Evolutionary conservation across 1,140 invertebrate genomes (phyloP), one percentile per base, ranked within the genome.

Genomic region (Harpegnathos saltator): DNA sequence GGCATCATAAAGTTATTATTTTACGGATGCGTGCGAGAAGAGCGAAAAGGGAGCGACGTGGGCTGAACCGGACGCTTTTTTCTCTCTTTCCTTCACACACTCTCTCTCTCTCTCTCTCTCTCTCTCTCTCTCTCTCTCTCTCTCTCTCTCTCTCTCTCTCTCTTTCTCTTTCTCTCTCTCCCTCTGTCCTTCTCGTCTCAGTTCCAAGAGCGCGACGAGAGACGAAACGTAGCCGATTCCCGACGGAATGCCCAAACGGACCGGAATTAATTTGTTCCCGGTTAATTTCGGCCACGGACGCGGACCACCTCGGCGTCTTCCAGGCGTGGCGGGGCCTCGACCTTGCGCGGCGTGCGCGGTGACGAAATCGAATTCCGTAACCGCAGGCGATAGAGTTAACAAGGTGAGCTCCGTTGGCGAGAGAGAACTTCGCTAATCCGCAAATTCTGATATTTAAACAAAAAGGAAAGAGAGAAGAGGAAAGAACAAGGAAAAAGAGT

Each of bases 1-100:
- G 75, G 56, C 84, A 75, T 68, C 78, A 66, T 88, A 88, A 91
- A 84, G 82, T 90, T 89, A 90, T 89, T 91, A 89, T 87, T 91
- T 91, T 90, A 90, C 85, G 83, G 75, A 88, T 71, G 38, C 65
- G 65, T 54, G 38, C 52, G 75, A 44, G 33, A 58, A 17, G 12
- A 17, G 33, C 12, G 12, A 29, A 1, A 75, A 38, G 24, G n/a
- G 19, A 22, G 24, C 26, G 9, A n/a, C 61, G 7, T 1, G 33
- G 50, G n/a, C 38, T 33, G 29, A 33, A 33, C 29, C 38, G 38
- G 38, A 9, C 38, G 11, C 38, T 7, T 33, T 33, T 33, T 7
- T 33, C 33, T 33, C n/a, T n/a, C n/a, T n/a, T n/a, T n/a, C n/a
- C n/a, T n/a, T n/a, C n/a, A n/a, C n/a, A n/a, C n/a, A n/a, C 38